A percentile compares a stretch with the other conserved stretches of the same genome.
Conservation (phyloP, 2,888 invertebrate species). For the Aleiodes leptofemur region DNA sequence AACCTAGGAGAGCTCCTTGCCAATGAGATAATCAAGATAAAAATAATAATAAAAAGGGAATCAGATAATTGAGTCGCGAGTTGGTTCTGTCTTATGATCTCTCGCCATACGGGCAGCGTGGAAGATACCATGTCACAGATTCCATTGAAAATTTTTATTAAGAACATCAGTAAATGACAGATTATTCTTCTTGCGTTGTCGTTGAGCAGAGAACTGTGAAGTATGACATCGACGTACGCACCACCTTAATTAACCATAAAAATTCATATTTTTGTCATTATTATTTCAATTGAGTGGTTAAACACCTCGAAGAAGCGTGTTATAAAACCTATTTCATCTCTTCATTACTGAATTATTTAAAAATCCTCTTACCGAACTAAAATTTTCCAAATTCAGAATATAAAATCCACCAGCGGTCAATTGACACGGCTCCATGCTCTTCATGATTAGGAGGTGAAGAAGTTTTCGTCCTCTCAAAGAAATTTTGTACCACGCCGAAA, state of each 20-base stretch:
- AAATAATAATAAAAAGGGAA: no score
- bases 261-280: neutral
- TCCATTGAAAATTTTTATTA: neutral
- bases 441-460: constrained; percentile 57
- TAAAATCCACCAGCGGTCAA: constrained; percentile 62
- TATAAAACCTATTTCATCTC: no score
- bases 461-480: constrained; percentile 59
- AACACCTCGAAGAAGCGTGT: no score
- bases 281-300: no score
- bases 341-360: neutral
- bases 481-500: constrained; percentile 59
- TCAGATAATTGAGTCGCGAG: no score
- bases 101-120: no score
- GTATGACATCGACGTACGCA: constrained; percentile 62
- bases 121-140: neutral
- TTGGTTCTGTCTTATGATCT: no score
- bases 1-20: no score
- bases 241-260: constrained; percentile 52
- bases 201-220: constrained; percentile 61
- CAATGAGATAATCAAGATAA: no score
- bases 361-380: constrained; percentile 58
- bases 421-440: constrained; percentile 57
- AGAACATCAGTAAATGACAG: neutral
- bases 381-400: constrained; percentile 60
- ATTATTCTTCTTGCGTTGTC: constrained; percentile 46